Evolutionary conservation across 2,888 invertebrate genomes (phyloP), one percentile per base, ranked within the genome.

Genomic region (Calameuta pallipes): DNA sequence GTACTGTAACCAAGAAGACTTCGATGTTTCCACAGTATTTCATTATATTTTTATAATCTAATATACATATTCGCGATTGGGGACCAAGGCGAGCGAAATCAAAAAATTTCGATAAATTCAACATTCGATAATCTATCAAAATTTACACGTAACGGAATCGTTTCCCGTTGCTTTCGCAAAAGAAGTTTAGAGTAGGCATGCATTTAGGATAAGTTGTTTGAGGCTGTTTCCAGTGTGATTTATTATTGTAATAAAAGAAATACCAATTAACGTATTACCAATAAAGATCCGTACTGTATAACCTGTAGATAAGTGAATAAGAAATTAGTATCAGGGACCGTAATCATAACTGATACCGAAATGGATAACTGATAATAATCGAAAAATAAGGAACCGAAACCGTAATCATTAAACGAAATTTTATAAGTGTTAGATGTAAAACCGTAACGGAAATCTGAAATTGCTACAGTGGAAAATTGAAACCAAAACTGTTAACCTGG

Each of bases 1-100:
- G 78, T 89, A 77, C 84, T 89, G 81, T 89, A 86, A 89, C 86
- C 79, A 69, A 80, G 73, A 76, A 80, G 77, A 80, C 75, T 81
- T 77, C 76, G 75, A 82, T 77, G 69, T 77, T 75, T 74, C 31
- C 36, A 78, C 76, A 78, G 79, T 77, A 80, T 76, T 82, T 80
- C 74, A 80, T 83, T 82, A 80, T 83, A 85, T 85, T 86, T 85
- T 86, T 84, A 83, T 80, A 56, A 80, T 78, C 77, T 81, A 79
- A 82, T 81, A 84, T 83, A 79, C 36, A 81, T 76, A 79, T 77
- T 80, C 79, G 75, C 78, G 82, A 80, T 81, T 85, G 81, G 88
- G 88, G 88, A 88, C 88, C 88, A 87, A 86, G 77, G 74, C 73
- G 73, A 80, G 76, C 34, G 76, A 34, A 80, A 80, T 75, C 73